These are phyloP conservation scores for Amniataba percoides DNA, from an alignment of 2,797 vertebrate genomes.

Conservation along the genomic window DNA sequence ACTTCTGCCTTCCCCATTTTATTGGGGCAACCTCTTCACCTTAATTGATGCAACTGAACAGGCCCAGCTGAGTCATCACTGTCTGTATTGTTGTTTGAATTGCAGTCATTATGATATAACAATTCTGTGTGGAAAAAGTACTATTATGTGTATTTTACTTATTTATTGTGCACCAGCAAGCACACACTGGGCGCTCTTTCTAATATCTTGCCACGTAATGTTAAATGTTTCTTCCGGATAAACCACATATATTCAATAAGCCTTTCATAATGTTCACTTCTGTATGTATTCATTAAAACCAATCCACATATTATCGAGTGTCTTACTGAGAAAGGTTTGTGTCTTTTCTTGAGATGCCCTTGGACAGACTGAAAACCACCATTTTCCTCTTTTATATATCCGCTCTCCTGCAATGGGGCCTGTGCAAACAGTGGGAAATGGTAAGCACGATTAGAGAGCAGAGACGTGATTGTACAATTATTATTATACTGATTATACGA, in stretches of 20 bases:
- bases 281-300: background rate
- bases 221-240: background rate
- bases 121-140: background rate
- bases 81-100: background rate
- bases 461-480: too few relatives aligned
- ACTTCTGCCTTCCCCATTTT: constrained; percentile 5
- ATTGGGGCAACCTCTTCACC: constrained; percentile 28
- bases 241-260: background rate
- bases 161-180: background rate
- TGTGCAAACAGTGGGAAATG: too few relatives aligned
- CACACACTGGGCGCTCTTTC: background rate
- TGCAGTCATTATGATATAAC: background rate
- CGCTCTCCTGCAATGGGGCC: too few relatives aligned
- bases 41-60: constrained; percentile 13
- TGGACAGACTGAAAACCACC: too few relatives aligned
- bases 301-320: background rate
- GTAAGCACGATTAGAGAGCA: background rate
- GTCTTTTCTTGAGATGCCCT: too few relatives aligned
- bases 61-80: constrained; percentile 23
- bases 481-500: background rate
- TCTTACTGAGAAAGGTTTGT: background rate
- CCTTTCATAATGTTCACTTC: background rate
- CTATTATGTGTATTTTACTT: background rate
- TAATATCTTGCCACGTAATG: background rate
- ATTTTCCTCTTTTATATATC: too few relatives aligned